phyloP scores from a whole-genome alignment of 2,888 invertebrate species.

The Trileptium ribeirensis region DNA sequence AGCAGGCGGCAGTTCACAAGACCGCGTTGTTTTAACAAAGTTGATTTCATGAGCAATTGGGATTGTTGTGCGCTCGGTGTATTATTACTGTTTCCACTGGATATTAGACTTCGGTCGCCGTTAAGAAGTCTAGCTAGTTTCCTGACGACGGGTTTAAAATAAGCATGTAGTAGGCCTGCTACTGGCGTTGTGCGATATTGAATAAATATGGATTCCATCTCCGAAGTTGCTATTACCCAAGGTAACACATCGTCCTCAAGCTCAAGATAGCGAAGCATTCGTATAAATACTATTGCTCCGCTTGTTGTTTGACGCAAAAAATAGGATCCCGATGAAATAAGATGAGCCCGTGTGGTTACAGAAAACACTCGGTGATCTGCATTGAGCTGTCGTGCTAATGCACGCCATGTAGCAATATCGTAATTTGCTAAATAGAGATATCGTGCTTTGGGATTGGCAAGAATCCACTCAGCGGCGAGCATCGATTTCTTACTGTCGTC shows the following conservation, averaged over 20 bases:
- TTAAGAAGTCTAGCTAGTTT: neutral
- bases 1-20: neutral
- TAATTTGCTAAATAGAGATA: neutral
- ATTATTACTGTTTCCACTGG: too few relatives aligned
- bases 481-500: too few relatives aligned
- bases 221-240: neutral
- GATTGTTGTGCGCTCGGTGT: neutral
- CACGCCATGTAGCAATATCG: neutral
- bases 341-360: neutral
- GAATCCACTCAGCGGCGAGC: neutral
- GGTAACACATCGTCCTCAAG: neutral
- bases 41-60: neutral
- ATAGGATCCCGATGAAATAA: neutral
- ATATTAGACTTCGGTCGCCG: neutral
- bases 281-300: neutral
- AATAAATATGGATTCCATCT: neutral
- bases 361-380: neutral
- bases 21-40: neutral
- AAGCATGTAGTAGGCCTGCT: neutral
- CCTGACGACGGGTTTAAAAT: neutral
- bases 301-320: neutral
- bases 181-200: neutral
- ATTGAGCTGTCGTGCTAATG: neutral
- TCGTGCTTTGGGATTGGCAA: neutral
- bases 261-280: neutral